Percentiles rank a stretch among this genome's conserved stretches.
These are phyloP conservation scores for Palythoa heliodiscus DNA, from an alignment of 92 coral and sea anemone species.

Conservation along the genomic window DNA sequence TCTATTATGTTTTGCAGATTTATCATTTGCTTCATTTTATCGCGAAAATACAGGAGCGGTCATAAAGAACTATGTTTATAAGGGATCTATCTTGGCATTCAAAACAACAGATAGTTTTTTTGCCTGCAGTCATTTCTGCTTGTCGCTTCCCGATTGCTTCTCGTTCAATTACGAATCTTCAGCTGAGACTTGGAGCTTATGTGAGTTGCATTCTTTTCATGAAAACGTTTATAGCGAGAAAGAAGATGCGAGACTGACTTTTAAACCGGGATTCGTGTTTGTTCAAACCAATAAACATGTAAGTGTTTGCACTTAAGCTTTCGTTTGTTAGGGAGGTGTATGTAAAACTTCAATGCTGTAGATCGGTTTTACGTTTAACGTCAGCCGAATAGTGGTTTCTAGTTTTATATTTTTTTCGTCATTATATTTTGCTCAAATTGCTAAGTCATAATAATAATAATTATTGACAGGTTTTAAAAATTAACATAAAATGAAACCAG, in stretches of 20 bases:
- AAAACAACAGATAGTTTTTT: constrained; percentile 3
- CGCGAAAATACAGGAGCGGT: constrained; percentile 25
- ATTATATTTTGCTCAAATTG: too few species aligned
- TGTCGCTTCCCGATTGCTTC: constrained; percentile 13
- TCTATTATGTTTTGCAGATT: not conserved
- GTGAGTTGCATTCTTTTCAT: constrained; percentile 32
- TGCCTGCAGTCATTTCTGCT: constrained; percentile 34
- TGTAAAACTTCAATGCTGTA: not conserved
- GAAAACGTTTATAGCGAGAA: not conserved
- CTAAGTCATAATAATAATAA: too few species aligned
- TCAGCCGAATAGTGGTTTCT: not conserved
- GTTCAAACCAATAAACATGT: constrained; percentile 24
- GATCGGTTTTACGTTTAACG: not conserved
- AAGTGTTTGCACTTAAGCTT: not conserved
- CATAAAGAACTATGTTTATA: constrained; percentile 10
- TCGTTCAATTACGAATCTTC: constrained; percentile 25
- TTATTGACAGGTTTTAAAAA: not conserved
- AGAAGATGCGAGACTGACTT: not conserved
- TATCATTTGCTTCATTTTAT: not conserved
- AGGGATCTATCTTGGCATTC: constrained; percentile 4
- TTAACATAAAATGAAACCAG: too few species aligned
- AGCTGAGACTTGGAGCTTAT: not conserved
- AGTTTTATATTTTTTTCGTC: not conserved
- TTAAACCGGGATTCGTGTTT: constrained; percentile 20
- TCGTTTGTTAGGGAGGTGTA: not conserved